Evolutionary conservation across 2,888 invertebrate species (phyloP), one percentile per base, ranked within the genome.

Genomic region (Hirudinaria manillensis): DNA sequence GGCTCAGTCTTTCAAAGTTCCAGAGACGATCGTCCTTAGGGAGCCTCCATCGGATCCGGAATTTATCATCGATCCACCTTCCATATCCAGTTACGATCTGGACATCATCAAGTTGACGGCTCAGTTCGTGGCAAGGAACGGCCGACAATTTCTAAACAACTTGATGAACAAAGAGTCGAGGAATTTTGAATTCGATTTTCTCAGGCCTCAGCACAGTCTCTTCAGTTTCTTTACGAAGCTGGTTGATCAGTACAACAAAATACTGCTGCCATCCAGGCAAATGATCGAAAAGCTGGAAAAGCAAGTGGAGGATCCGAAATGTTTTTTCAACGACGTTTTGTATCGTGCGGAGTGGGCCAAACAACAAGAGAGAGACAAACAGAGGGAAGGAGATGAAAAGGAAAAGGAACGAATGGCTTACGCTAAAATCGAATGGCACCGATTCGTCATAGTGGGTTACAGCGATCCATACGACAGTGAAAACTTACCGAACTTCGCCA

Each of bases 341-440:
- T 93, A 95, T 83, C 89, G 99, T 2, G 93, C 98, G 0, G 96
- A 97, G 78, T 99, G 98, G 97, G 91, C 94, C 75, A 91, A 92
- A 70, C 94, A 95, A 84, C 94, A 96, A 85, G 95, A 96, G 81
- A 90, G 93, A 0, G 92, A 97, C 81, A 91, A 91, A 78, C 91
- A 93, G 0, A 91, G 92, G 76, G 96, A 97, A 83, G 97, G 98
- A 83, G 96, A 97, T 79, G 93, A 94, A 82, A 88, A 93, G 16
- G 99, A 99, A 85, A 90, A 92, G 77, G 99, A 99, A 85, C 89
- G 98, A 84, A 85, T 88, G 71, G 87, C 88, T 0, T 99, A 99
- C 84, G 96, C 97, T 0, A 94, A 94, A 82, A 97, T 99, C 78
- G 99, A 99, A 85, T 99, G 99, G 99, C 99, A 99, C 84, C 98